A percentile compares a stretch with the other conserved stretches of the same genome.
phyloP scores from a whole-genome alignment of 2,797 vertebrate species.

The Cyclura pinguis region DNA sequence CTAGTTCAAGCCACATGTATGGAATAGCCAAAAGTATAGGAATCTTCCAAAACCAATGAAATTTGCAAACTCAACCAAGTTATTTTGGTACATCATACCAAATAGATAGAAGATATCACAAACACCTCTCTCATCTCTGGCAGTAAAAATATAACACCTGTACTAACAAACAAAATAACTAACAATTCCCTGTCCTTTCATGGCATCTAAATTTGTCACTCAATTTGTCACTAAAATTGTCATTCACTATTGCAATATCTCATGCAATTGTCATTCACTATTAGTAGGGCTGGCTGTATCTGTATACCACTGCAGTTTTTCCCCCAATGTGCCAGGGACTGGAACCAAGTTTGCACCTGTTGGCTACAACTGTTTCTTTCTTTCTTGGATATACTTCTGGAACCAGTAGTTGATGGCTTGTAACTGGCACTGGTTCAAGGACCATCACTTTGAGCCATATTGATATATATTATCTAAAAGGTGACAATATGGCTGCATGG shows the following conservation, averaged over 20 bases:
- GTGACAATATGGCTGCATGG: constrained; percentile 6
- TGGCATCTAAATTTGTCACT: not conserved
- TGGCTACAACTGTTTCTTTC: too few relatives aligned
- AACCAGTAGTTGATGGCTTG: too few relatives aligned
- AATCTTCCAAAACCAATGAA: not conserved
- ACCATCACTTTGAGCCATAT: too few relatives aligned
- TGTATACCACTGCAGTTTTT: not conserved
- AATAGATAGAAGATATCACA: not conserved
- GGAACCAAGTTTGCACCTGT: too few relatives aligned
- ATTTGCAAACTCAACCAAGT: not conserved
- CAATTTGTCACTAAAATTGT: too few relatives aligned
- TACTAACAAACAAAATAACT: not conserved
- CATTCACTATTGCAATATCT: too few relatives aligned
- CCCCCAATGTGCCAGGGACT: too few relatives aligned
- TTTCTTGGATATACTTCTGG: too few relatives aligned
- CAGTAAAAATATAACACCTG: not conserved
- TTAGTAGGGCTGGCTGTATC: not conserved
- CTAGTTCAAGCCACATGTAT: not conserved
- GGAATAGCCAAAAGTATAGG: constrained; percentile 4
- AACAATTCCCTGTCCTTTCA: not conserved
- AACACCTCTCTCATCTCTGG: not conserved
- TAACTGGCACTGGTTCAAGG: too few relatives aligned
- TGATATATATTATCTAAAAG: not conserved
- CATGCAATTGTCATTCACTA: too few relatives aligned
- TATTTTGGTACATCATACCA: not conserved